Percentiles rank a stretch among this genome's conserved stretches.
Evolutionary conservation across 2,797 vertebrate species (phyloP).

Genomic region (Urocyon cinereoargenteus): DNA sequence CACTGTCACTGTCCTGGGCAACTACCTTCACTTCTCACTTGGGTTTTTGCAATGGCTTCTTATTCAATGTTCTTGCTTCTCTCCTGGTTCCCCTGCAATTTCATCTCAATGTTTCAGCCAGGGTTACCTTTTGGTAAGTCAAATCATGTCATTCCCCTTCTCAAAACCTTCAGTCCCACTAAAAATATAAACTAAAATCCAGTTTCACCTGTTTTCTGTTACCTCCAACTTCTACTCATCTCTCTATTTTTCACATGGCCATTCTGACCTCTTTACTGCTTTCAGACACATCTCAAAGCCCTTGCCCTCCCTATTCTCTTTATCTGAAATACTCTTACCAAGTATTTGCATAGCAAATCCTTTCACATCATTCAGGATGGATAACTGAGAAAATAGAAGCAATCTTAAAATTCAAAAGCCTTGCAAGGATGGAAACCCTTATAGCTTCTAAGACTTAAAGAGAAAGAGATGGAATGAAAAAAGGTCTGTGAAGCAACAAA

Average conservation of each 20-base stretch:
- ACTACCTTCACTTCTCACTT: neutral
- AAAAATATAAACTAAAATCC: neutral
- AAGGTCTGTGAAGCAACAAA: neutral
- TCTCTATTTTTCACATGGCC: neutral
- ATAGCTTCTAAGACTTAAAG: neutral
- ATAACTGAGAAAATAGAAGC: neutral
- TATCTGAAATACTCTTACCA: neutral
- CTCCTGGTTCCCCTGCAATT: neutral
- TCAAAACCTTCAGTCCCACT: neutral
- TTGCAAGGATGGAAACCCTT: constrained; percentile 21
- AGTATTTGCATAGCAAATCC: neutral
- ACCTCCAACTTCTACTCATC: neutral
- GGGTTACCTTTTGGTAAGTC: neutral
- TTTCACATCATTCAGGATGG: neutral
- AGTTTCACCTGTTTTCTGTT: neutral
- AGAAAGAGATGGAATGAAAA: neutral
- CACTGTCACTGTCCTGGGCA: neutral
- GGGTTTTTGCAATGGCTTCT: neutral
- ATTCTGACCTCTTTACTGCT: neutral
- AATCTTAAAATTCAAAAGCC: constrained; percentile 13
- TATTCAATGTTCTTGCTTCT: neutral
- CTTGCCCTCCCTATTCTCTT: neutral
- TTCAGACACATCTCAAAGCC: neutral
- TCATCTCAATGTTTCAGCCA: neutral
- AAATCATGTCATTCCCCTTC: neutral